These are phyloP conservation scores for Thryonomys swinderianus DNA, from an alignment of 2,113 vertebrate genomes.

Conservation along the genomic window DNA sequence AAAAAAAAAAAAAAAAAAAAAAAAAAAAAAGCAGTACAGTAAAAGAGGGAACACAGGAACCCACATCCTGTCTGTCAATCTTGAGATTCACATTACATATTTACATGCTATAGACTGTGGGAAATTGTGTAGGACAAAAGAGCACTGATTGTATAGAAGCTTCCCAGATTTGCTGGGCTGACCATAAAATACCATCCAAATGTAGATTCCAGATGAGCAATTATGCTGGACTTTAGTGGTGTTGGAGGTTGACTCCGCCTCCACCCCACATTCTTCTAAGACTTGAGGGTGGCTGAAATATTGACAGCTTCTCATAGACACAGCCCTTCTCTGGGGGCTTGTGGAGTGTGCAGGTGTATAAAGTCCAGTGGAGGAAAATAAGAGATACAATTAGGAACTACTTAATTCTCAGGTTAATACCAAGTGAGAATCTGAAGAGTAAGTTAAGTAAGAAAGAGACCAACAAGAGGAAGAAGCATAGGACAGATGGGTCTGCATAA, in stretches of 20 bases:
- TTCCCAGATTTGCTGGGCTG: background rate
- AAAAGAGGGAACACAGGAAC: background rate
- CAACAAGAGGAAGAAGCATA: background rate
- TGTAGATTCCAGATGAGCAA: background rate
- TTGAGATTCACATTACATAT: no score
- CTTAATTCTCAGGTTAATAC: background rate
- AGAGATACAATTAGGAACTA: background rate
- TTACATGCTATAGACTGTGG: background rate
- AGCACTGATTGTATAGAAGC: background rate
- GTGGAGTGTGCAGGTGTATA: background rate
- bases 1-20: background rate
- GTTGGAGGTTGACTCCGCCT: background rate
- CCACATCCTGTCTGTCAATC: background rate
- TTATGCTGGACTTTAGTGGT: background rate
- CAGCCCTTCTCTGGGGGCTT: background rate
- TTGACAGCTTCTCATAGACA: background rate
- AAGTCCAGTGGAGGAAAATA: background rate
- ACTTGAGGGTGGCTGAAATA: background rate
- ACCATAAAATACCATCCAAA: background rate
- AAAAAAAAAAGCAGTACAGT: no score
- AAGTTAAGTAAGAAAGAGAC: background rate
- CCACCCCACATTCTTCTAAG: background rate
- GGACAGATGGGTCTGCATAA: background rate
- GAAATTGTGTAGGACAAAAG: background rate
- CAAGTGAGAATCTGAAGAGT: background rate